Evolutionary conservation across 2,113 vertebrate genomes (phyloP), one percentile per base, ranked within the genome.

Genomic region (Haliaeetus leucogaster): DNA sequence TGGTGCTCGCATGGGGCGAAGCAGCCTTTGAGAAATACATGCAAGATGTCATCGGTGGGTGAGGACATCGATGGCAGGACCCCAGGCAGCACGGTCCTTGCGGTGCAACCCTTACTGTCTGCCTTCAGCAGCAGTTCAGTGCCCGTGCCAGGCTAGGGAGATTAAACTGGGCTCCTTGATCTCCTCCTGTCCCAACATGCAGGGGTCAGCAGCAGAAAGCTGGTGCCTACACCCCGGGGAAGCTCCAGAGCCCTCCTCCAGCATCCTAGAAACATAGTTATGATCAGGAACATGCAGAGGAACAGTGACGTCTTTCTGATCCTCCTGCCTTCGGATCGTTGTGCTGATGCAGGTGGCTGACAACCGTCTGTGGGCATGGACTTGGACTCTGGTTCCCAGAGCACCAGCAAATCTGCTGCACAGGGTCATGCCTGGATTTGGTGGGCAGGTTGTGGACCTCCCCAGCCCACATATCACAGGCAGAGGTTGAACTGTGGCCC

Each of bases 21-120:
- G 53, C 30, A 38, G 3, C 25, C 30, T 42, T 79, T n/a, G 30
- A 53, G 47, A 77, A 66, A 52, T 9, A 4, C 8, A 2, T 21
- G 27, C 23, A 25, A 20, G 40, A 11, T 2, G 0, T 43, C 26
- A 10, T 40, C 0, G 0, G 4, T 52, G 61, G 7, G 11, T 26
- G 52, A 55, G 56, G 56, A 71, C 21, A 10, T 45, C 0, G 1
- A 1, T 45, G 42, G 29, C 27, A 29, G 26, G 55, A 52, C 45
- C 73, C 11, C 10, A 43, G 32, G 68, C 52, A 70, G 40, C 27
- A 13, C 1, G 13, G 29, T 25, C 29, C 19, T 36, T 77, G 62
- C 32, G 43, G 26, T 16, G 43, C 15, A 14, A 20, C 26, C 15
- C 47, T 73, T 48, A 27, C 61, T 48, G 8, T 36, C 80, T 55